These are phyloP conservation scores for Diarsia brunnea DNA, from an alignment of 2,888 invertebrate species.

Conservation along the genomic window DNA sequence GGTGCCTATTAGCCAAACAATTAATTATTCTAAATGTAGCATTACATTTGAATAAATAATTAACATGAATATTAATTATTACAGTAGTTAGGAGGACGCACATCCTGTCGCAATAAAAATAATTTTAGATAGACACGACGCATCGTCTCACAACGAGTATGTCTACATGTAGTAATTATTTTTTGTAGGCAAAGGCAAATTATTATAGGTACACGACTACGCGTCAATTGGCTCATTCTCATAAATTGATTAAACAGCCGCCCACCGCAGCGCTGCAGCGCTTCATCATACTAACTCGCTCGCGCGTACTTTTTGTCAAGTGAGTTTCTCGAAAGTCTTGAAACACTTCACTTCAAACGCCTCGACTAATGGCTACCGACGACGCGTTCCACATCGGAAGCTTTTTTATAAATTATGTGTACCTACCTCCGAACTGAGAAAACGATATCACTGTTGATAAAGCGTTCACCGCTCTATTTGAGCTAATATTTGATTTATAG, in stretches of 20 bases:
- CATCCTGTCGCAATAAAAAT: constrained; percentile 54
- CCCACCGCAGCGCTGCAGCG: constrained; percentile 53
- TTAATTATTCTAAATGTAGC: constrained; percentile 51
- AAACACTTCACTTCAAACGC: constrained; percentile 65
- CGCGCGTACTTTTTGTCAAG: constrained; percentile 58
- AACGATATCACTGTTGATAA: constrained; percentile 73
- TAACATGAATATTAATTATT: constrained; percentile 55
- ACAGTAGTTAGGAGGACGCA: constrained; percentile 39
- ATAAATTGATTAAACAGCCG: constrained; percentile 59
- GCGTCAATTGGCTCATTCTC: constrained; percentile 61
- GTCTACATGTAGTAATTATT: constrained; percentile 18
- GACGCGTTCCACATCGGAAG: constrained; percentile 69
- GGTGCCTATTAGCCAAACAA: constrained; percentile 37
- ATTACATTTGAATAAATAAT: constrained; percentile 51
- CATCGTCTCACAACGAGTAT: constrained; percentile 10
- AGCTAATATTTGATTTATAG: constrained; percentile 83
- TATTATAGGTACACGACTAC: constrained; percentile 37
- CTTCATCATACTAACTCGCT: constrained; percentile 47
- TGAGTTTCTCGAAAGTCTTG: constrained; percentile 69
- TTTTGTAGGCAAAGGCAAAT: constrained; percentile 33
- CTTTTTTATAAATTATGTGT: constrained; percentile 70
- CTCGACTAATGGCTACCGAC: constrained; percentile 68
- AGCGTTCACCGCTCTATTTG: constrained; percentile 77
- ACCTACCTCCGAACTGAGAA: constrained; percentile 59
- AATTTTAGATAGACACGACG: constrained; percentile 24